Base-by-base conservation (phyloP, 1,140 invertebrate genomes). In the Anastatus disparis region DNA sequence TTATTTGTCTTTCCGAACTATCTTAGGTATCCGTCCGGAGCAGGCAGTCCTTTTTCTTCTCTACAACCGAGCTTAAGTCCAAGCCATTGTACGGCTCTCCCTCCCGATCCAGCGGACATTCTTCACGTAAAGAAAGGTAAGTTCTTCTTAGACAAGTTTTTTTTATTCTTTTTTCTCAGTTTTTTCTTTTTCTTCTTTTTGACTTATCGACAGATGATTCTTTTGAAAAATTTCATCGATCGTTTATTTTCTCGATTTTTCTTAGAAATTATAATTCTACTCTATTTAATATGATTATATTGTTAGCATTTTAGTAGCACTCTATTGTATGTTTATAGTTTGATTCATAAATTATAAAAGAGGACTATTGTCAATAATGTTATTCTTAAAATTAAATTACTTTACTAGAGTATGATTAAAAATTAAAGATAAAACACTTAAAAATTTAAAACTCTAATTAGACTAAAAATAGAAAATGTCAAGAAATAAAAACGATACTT, bases 11-110 rank as follows among this genome's bases (percentile, higher is more conserved):
- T 35, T 56, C 38, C 38, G 48, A 52, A 42, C n/a, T n/a, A 55
- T 35, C 53, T 52, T 62, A 87, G 86, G 86, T 87, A 86, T 80
- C 84, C 85, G 59, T 81, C 85, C 61, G 83, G 84, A 48, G 81
- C 84, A 65, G 85, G 84, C n/a, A 86, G 85, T 74, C 86, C 86
- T 3, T 87, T 87, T 77, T 79, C 86, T 48, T 81, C 84, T 22
- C 73, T 87, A 42, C 86, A 87, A 74, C 82, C 85, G 64, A 86
- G 85, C 76, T 78, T 85, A 71, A 87, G 85, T 79, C 86, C 85
- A 55, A 86, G 85, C 71, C 86, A 86, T 75, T 85, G 83, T 78
- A 81, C 84, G 71, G 77, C 83, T 27, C 65, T 84, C 38, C 81
- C 82, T 68, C 84, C 80, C 53, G 85, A 87, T 74, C 82, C 84